Percentiles rank a stretch among this genome's conserved stretches.
phyloP scores from a whole-genome alignment of 2,113 vertebrate species.

The Nanorana parkeri region DNA sequence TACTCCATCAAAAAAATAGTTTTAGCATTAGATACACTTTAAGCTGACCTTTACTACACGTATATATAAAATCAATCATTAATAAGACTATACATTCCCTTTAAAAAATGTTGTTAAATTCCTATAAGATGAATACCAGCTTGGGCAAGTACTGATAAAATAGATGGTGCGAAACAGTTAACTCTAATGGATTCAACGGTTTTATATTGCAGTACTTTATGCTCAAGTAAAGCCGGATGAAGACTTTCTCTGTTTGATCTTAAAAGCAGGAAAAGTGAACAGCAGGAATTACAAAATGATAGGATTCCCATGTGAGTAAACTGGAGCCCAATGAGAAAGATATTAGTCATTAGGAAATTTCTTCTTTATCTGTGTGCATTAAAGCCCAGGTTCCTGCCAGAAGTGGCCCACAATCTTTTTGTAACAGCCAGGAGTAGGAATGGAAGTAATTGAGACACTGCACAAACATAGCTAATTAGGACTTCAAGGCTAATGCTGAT shows the following conservation, averaged over 20 bases:
- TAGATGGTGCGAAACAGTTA: conserved; percentile 5
- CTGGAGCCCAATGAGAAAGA: conserved; percentile 30
- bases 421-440: conserved; percentile 43
- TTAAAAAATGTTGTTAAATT: no score
- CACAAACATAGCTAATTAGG: conserved; percentile 41
- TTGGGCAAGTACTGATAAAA: neutral
- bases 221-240: conserved; percentile 7
- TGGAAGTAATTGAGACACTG: conserved; percentile 47
- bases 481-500: conserved; percentile 49
- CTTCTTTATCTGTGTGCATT: conserved; percentile 44
- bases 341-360: conserved; percentile 46
- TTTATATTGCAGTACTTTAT: conserved; percentile 1
- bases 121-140: neutral
- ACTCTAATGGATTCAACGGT: neutral
- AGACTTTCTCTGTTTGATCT: conserved; percentile 26
- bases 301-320: conserved; percentile 34
- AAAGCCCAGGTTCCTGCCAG: conserved; percentile 35
- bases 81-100: no score
- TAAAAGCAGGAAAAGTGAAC: conserved; percentile 42
- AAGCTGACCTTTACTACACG: no score
- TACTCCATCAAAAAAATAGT: no score
- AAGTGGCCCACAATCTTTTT: conserved; percentile 10
- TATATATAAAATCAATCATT: no score
- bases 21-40: no score
- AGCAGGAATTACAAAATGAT: conserved; percentile 41